Evolutionary conservation across 2,888 invertebrate species (phyloP).

Genomic region (Drosophila falleni): DNA sequence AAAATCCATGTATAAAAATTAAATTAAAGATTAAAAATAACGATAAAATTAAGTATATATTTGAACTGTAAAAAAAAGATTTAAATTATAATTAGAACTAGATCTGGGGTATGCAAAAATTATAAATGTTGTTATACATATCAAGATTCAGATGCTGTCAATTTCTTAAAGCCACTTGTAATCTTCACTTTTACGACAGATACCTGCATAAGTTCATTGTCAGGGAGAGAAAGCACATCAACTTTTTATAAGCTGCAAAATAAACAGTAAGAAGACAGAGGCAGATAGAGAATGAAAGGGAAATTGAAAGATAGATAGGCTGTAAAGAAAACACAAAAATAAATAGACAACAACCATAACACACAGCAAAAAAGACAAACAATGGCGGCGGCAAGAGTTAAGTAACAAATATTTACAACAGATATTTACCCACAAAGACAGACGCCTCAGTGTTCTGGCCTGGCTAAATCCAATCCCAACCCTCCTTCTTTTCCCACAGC

Average conservation of each 20-base stretch:
- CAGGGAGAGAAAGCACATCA: constrained; percentile 59
- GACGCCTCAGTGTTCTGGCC: constrained; percentile 2
- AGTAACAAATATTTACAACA: constrained; percentile 78
- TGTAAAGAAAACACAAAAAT: constrained; percentile 59
- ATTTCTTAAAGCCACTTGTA: neutral
- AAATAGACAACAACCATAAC: constrained; percentile 66
- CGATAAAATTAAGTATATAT: no score
- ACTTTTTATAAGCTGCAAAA: constrained; percentile 76
- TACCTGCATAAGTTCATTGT: constrained; percentile 51
- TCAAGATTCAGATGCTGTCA: neutral
- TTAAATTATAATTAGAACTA: no score
- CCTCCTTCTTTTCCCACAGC: neutral
- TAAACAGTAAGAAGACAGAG: constrained; percentile 45
- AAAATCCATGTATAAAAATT: no score
- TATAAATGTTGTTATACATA: no score
- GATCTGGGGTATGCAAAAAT: no score
- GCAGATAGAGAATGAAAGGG: constrained; percentile 1
- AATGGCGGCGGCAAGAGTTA: constrained; percentile 71
- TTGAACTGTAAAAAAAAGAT: no score
- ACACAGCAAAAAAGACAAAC: constrained; percentile 63
- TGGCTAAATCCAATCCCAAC: constrained; percentile 1
- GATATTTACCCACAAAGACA: constrained; percentile 51
- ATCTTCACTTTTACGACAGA: constrained; percentile 18
- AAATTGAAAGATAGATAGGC: constrained; percentile 10
- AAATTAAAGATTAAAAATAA: no score